Base-by-base conservation (phyloP, 2,113 vertebrate species). In the Xenopus borealis region DNA sequence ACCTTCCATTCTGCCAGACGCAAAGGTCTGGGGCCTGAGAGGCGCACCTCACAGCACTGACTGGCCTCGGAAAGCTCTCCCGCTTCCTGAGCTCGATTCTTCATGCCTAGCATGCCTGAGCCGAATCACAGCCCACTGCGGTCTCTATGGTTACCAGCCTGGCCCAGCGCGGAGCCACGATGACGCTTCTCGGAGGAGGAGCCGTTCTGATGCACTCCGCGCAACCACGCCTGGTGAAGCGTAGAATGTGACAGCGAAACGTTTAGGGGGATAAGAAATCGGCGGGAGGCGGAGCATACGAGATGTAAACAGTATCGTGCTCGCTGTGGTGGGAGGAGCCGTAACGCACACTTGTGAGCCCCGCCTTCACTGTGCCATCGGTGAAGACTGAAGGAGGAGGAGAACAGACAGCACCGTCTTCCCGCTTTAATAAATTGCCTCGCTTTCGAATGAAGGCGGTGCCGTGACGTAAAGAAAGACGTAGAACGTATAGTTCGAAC, bases 1-100 rank as follows among this genome's bases (percentile, higher is more conserved):
- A 98, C 95, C 85, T 90, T 95, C 95, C 95, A 97, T 84, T 97
- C 94, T n/a, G 95, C 82, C 40, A 96, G 81, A 46, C 94, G 91
- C 47, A 96, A 69, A 19, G 94, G 92, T 27, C 86, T 84, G 80
- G 91, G 87, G 52, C 88, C 92, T 1, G 94, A 88, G 73, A 89
- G 91, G 78, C 90, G 84, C 79, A 95, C 89, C 79, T 96, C 93
- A 27, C 89, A 85, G 17, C 85, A 93, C 86, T 72, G 87, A 75
- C 69, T 78, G 80, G 64, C 73, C 46, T 78, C 63, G 76, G 72
- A 75, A 78, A 71, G 78, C 73, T 71, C 83, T 85, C 46, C 20
- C 33, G 52, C 66, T 44, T 74, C 71, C 52, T 45, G 45, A 8
- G 33, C 30, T 65, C 72, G 69, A 62, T 72, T 69, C 84, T 85